Percentiles rank a stretch among this genome's conserved stretches.
These are phyloP conservation scores for Muntiacus reevesi DNA, from an alignment of 2,113 vertebrate species.

Conservation along the genomic window DNA sequence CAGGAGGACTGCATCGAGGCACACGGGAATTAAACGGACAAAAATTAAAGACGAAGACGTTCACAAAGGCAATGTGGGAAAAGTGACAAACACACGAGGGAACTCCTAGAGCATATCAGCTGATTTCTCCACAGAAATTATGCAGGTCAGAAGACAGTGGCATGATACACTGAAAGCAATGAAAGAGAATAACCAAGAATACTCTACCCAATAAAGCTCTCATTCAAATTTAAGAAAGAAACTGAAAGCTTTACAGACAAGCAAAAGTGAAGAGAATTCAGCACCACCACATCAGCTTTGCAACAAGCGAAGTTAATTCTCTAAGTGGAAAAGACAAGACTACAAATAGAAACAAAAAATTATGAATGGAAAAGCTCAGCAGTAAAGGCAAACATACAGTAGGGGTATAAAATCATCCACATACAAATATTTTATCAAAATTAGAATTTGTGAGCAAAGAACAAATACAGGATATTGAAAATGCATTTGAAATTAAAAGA, in stretches of 20 bases:
- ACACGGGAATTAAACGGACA: neutral
- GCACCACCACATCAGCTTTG: neutral
- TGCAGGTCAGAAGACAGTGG: neutral
- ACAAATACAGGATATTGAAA: neutral
- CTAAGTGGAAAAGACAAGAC: neutral
- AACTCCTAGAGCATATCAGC: neutral
- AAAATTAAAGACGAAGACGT: neutral
- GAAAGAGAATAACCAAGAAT: neutral
- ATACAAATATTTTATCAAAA: neutral
- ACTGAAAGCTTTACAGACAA: neutral
- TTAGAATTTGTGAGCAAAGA: neutral
- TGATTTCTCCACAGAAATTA: neutral
- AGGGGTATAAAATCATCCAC: neutral
- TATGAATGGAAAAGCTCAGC: neutral
- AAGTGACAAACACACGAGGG: neutral
- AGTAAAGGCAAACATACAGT: neutral
- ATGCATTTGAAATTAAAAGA: neutral
- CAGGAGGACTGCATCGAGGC: neutral
- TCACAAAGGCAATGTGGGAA: neutral
- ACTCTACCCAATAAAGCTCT: neutral
- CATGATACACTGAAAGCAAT: neutral
- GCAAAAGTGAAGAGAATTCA: neutral
- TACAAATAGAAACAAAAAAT: neutral
- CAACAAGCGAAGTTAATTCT: neutral
- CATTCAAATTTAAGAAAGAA: neutral